Conservation (phyloP, 2,113 vertebrate species). For the Anoura caudifer region DNA sequence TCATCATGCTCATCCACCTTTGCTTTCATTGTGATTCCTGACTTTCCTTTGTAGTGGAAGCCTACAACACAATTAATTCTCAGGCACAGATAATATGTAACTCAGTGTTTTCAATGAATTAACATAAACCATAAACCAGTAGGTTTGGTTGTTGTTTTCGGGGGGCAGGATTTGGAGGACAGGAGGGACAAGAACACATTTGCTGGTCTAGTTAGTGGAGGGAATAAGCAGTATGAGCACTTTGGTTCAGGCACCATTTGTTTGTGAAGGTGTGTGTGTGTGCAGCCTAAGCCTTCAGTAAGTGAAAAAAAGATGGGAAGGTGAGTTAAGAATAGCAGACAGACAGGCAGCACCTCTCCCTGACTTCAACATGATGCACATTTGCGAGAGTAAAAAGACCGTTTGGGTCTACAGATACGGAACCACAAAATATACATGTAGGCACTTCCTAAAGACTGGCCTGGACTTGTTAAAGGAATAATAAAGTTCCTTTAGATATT, state of each 20-base stretch:
- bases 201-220: background rate
- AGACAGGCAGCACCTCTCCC: fast-evolving
- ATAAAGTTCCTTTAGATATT: constrained; percentile 67
- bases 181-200: background rate
- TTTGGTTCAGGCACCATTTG: background rate
- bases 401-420: background rate
- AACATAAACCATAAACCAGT: background rate
- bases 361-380: fast-evolving
- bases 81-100: background rate
- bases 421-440: background rate
- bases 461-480: constrained; percentile 41
- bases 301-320: background rate
- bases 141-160: background rate
- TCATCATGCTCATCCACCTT: fast-evolving
- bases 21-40: background rate
- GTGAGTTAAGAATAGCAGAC: no score
- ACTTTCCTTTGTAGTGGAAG: background rate
- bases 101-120: no score
- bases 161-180: background rate
- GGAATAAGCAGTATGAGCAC: no score
- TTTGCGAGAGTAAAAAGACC: background rate
- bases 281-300: no score
- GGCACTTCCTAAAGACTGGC: background rate
- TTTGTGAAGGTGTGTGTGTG: no score
- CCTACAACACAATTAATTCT: background rate